phyloP scores from a whole-genome alignment of 2,113 vertebrate genomes.

The Accipiter cooperii region DNA sequence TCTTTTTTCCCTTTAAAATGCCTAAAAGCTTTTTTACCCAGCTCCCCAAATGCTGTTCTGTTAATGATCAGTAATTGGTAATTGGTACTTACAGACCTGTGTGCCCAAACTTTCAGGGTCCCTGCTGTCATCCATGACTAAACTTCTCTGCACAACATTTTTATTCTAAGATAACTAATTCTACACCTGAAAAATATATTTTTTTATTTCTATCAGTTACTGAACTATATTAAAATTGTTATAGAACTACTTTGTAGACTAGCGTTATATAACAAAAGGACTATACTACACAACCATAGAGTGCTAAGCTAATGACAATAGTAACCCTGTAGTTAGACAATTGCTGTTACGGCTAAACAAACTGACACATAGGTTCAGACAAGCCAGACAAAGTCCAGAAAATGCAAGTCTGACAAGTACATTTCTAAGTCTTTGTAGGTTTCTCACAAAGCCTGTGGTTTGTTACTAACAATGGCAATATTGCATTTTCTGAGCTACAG shows the following conservation, averaged over 20 bases:
- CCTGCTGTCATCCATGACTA: not conserved
- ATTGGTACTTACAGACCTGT: not conserved
- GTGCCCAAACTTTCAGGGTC: not conserved
- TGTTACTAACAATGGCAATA: not conserved
- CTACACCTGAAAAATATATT: not conserved
- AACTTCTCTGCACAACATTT: not conserved
- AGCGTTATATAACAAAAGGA: not conserved
- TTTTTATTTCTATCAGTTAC: not conserved
- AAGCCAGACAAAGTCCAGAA: not conserved
- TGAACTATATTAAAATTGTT: not conserved
- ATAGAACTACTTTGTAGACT: not conserved
- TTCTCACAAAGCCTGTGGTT: not conserved
- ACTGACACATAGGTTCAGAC: not conserved
- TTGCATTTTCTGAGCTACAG: not conserved
- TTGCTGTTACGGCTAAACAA: not conserved
- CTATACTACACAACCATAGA: not conserved
- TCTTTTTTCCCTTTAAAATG: not conserved
- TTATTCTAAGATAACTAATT: not conserved
- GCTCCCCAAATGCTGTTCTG: not conserved
- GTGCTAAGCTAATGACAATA: not conserved
- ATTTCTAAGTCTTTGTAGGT: not conserved
- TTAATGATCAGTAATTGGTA: not conserved
- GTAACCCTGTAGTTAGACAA: not conserved
- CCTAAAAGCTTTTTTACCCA: not conserved
- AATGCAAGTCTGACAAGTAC: not conserved